phyloP scores from a whole-genome alignment of 2,113 vertebrate genomes.

The Falco punctatus region DNA sequence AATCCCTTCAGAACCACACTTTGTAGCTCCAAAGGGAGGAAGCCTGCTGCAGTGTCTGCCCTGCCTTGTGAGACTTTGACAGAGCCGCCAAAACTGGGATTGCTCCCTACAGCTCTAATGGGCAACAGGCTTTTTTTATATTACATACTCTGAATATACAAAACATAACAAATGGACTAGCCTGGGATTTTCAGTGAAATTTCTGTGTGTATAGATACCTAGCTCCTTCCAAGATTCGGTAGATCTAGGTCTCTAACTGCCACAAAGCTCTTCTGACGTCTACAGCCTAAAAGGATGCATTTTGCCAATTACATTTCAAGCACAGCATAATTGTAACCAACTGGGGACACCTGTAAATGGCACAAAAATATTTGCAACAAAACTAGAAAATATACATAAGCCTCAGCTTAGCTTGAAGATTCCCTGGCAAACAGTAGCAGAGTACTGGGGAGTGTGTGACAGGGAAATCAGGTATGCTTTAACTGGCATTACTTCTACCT shows the following conservation, averaged over 20 bases:
- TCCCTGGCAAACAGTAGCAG: neutral
- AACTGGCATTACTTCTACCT: neutral
- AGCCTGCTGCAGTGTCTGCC: neutral
- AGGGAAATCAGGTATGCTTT: neutral
- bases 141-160: neutral
- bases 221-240: neutral
- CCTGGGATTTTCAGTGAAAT: neutral
- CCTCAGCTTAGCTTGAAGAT: neutral
- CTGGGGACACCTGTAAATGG: neutral
- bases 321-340: neutral
- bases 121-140: neutral
- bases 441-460: neutral
- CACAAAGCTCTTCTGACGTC: neutral
- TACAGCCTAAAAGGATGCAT: neutral
- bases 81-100: neutral
- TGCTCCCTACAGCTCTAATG: neutral
- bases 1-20: slow-evolving; percentile 1
- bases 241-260: neutral
- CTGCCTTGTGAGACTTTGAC: neutral
- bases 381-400: neutral
- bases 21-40: neutral
- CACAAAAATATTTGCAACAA: neutral
- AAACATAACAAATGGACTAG: neutral
- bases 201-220: neutral
- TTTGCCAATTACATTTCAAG: neutral